These are phyloP conservation scores for Streblospio benedicti DNA, from an alignment of 1,140 invertebrate species.

Conservation along the genomic window DNA sequence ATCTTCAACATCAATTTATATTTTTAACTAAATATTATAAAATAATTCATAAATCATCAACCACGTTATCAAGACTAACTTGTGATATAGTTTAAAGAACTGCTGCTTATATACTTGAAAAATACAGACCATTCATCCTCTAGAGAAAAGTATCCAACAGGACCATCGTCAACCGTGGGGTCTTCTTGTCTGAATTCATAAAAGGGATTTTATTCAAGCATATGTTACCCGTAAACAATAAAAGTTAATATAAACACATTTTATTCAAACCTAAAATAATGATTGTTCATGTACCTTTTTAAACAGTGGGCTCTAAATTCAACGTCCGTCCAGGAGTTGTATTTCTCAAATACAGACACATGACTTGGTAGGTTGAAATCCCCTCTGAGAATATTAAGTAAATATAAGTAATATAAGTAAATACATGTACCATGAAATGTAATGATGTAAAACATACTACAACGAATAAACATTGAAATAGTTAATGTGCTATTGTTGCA, in stretches of 20 bases:
- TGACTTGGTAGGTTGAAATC: neutral
- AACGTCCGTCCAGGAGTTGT: neutral
- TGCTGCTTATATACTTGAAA: neutral
- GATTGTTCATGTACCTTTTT: slow-evolving; percentile 27
- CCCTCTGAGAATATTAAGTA: too few relatives aligned
- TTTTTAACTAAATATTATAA: neutral
- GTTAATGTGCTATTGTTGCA: too few relatives aligned
- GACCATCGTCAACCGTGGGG: slow-evolving; percentile 29
- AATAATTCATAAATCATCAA: neutral
- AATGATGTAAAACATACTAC: too few relatives aligned
- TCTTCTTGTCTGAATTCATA: slow-evolving; percentile 30
- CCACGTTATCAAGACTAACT: neutral
- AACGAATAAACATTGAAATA: too few relatives aligned
- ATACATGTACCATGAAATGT: too few relatives aligned
- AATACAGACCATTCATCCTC: slow-evolving; percentile 42
- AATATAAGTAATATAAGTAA: too few relatives aligned
- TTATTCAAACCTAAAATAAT: too few relatives aligned
- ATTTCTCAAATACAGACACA: neutral
- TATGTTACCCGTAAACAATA: neutral
- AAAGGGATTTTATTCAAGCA: slow-evolving; percentile 3
- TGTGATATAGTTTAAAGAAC: neutral
- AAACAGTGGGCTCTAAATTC: neutral
- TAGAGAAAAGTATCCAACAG: slow-evolving; percentile 37
- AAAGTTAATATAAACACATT: too few relatives aligned
- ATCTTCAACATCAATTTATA: neutral